A percentile compares a stretch with the other conserved stretches of the same genome.
Conservation (phyloP, 2,888 invertebrate genomes). For the Spialia ferax region DNA sequence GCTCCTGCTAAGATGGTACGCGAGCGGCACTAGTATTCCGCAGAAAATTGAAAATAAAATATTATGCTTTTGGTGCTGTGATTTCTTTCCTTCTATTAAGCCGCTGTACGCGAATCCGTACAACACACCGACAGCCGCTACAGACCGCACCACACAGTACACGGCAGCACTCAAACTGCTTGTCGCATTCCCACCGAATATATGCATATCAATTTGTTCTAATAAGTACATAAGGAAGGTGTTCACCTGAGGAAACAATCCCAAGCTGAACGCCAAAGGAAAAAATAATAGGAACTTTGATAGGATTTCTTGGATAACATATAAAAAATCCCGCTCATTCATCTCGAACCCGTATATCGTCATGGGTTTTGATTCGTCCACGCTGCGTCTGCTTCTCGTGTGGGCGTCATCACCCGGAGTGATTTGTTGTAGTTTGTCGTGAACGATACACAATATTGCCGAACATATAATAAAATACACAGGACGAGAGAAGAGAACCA, state of each 20-base stretch:
- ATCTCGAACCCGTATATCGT: conserved; percentile 80
- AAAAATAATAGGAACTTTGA: conserved; percentile 94
- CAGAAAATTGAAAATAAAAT: conserved; percentile 98
- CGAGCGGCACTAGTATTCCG: conserved; percentile 94
- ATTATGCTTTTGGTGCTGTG: conserved; percentile 90
- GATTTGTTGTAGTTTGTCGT: conserved; percentile 69
- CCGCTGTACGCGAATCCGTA: conserved; percentile 96
- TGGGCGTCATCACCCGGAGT: conserved; percentile 55
- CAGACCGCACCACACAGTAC: conserved; percentile 93
- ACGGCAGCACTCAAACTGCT: conserved; percentile 94
- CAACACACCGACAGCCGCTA: conserved; percentile 92
- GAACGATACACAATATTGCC: conserved; percentile 79
- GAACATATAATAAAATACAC: conserved; percentile 96
- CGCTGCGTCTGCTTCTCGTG: conserved; percentile 63
- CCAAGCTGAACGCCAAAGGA: conserved; percentile 97
- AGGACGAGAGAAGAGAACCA: conserved; percentile 97
- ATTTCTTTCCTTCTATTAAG: conserved; percentile 92
- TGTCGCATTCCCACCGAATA: conserved; percentile 96
- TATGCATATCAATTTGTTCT: conserved; percentile 97
- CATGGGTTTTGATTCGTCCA: conserved; percentile 63
- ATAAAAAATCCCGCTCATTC: conserved; percentile 87
- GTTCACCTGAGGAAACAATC: conserved; percentile 98
- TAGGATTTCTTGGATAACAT: conserved; percentile 90
- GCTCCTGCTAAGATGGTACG: conserved; percentile 97
- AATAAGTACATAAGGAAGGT: conserved; percentile 98